phyloP scores from a whole-genome alignment of 2,888 invertebrate genomes.

The Troides oblongomaculatus region DNA sequence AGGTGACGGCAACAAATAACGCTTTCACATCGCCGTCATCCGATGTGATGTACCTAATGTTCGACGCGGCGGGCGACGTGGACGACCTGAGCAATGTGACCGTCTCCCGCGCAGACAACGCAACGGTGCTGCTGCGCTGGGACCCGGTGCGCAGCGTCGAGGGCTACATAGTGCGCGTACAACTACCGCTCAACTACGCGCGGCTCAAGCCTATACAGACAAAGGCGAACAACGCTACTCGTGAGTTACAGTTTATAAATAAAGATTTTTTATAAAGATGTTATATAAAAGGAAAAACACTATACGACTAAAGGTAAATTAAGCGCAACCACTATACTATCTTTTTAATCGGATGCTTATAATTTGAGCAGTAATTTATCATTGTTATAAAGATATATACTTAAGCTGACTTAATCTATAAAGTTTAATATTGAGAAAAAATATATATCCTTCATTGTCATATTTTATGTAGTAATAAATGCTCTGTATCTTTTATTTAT shows the following conservation, averaged over 20 bases:
- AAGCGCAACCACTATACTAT: too few relatives aligned
- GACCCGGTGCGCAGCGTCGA: constrained; percentile 77
- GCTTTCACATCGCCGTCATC: constrained; percentile 82
- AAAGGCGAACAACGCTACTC: constrained; percentile 67
- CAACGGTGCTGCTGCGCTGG: constrained; percentile 82
- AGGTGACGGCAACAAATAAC: constrained; percentile 85
- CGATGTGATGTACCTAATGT: constrained; percentile 76
- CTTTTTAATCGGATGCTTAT: too few relatives aligned
- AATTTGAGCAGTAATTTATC: too few relatives aligned
- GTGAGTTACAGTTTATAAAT: constrained; percentile 43
- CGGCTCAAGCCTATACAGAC: constrained; percentile 64
- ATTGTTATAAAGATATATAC: too few relatives aligned
- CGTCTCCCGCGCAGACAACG: constrained; percentile 68
- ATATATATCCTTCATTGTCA: too few relatives aligned
- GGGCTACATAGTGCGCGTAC: constrained; percentile 78
- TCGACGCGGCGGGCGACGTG: constrained; percentile 83
- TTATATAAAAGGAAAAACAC: too few relatives aligned
- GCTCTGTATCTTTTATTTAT: too few relatives aligned
- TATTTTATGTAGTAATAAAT: too few relatives aligned
- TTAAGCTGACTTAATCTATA: too few relatives aligned
- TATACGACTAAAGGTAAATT: too few relatives aligned
- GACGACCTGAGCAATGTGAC: constrained; percentile 80
- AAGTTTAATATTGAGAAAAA: too few relatives aligned
- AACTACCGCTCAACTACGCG: constrained; percentile 79
- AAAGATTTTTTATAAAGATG: too few relatives aligned